Evolutionary conservation across 30 jellyfish, hydroid and myxozoan species (phyloP).

Genomic region (Pseudorhiza aurosa): DNA sequence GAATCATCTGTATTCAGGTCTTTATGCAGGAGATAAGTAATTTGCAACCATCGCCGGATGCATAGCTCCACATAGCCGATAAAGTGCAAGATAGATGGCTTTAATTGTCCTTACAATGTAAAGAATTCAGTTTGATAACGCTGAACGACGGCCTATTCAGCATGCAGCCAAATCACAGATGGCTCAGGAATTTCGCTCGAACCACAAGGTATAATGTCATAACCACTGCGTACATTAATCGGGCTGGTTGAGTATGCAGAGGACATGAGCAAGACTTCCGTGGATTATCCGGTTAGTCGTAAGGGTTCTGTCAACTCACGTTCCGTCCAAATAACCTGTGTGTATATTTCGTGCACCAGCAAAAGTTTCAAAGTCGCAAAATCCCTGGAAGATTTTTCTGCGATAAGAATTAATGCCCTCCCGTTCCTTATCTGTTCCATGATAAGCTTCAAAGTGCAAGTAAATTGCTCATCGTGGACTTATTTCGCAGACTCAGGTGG

Average conservation of each 20-base stretch:
- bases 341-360: neutral
- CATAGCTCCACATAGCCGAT: neutral
- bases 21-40: neutral
- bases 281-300: slow-evolving; percentile 6
- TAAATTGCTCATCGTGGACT: too few relatives aligned
- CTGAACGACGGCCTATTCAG: too few relatives aligned
- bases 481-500: too few relatives aligned
- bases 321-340: neutral
- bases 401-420: too few relatives aligned
- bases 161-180: slow-evolving; percentile 9
- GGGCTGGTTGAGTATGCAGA: neutral
- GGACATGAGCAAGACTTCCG: slow-evolving; percentile 11
- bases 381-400: too few relatives aligned
- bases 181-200: slow-evolving; percentile 21
- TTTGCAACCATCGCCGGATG: neutral
- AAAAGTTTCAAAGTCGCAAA: too few relatives aligned
- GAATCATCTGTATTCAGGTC: neutral
- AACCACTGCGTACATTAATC: neutral
- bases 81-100: too few relatives aligned
- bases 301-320: neutral
- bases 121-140: too few relatives aligned
- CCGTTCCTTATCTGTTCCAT: too few relatives aligned
- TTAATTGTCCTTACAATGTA: too few relatives aligned
- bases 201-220: slow-evolving; percentile 1
- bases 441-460: too few relatives aligned